Percentiles rank a stretch among this genome's conserved stretches.
Evolutionary conservation across 2,888 invertebrate genomes (phyloP).

Genomic region (Amblyteles armatorius): DNA sequence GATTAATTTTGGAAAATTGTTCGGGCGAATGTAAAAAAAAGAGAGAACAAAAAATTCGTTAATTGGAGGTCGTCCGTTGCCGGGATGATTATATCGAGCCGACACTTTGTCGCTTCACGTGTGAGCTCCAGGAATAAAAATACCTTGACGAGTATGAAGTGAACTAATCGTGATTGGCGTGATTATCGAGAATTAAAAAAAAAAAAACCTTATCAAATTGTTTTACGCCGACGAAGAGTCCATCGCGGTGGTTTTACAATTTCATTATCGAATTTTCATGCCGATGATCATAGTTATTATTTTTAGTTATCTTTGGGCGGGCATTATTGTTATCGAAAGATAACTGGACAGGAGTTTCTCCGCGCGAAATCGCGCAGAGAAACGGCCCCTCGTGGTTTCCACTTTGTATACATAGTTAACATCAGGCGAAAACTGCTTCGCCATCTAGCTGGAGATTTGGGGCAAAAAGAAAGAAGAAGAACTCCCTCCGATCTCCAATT

Average conservation of each 20-base stretch:
- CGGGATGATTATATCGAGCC: not conserved
- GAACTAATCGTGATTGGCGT: not conserved
- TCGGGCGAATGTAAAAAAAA: not conserved
- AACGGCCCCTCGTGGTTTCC: not conserved
- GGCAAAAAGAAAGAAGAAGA: not conserved
- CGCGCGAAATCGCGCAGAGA: not conserved
- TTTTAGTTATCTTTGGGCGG: not conserved
- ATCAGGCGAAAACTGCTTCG: not conserved
- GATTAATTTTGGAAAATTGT: not conserved
- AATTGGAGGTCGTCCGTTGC: not conserved
- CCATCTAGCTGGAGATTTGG: not conserved
- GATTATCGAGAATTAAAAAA: not conserved
- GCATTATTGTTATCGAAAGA: not conserved
- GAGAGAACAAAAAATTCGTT: not conserved
- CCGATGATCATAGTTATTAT: not conserved
- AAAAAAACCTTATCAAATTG: not conserved
- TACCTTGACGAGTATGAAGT: not conserved
- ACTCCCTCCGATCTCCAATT: not conserved
- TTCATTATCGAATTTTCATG: not conserved
- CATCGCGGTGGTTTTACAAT: not conserved
- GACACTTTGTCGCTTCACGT: not conserved
- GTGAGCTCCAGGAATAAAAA: not conserved
- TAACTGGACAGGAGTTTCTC: not conserved
- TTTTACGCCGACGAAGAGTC: not conserved
- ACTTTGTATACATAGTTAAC: not conserved